These are phyloP conservation scores for Lochmaea crataegi DNA, from an alignment of 2,888 invertebrate species.

Conservation along the genomic window DNA sequence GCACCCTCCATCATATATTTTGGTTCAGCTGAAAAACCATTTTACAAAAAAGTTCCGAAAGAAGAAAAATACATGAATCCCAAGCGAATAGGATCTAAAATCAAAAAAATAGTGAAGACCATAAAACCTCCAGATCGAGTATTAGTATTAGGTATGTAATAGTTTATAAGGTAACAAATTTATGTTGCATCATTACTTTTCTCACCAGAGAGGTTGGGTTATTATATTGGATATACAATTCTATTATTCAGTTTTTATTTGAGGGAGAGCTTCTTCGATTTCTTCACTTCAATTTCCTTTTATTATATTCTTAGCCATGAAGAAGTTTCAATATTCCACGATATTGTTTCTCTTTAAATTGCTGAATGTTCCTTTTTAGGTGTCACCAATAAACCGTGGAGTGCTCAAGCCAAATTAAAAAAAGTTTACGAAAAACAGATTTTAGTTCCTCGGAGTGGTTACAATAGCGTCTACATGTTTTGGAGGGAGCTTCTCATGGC, in stretches of 20 bases:
- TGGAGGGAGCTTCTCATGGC: conserved; percentile 70
- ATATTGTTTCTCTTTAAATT: not conserved
- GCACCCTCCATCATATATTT: conserved; percentile 82
- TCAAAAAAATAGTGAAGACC: conserved; percentile 78
- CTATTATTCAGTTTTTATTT: too few relatives aligned
- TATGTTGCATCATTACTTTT: too few relatives aligned
- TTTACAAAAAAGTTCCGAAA: conserved; percentile 74
- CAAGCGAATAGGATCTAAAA: conserved; percentile 74
- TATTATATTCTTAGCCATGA: not conserved
- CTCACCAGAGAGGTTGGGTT: too few relatives aligned
- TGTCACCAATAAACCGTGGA: conserved; percentile 76
- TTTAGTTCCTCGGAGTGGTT: conserved; percentile 68
- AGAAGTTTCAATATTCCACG: not conserved
- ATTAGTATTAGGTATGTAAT: conserved; percentile 70
- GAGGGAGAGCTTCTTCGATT: too few relatives aligned
- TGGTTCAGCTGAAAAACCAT: conserved; percentile 75
- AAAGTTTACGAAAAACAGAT: conserved; percentile 71
- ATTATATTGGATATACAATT: too few relatives aligned
- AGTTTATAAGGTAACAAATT: not conserved
- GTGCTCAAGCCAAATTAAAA: conserved; percentile 67
- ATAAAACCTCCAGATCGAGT: conserved; percentile 75
- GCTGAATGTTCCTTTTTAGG: conserved; percentile 28
- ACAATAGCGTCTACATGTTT: conserved; percentile 70
- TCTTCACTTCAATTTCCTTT: not conserved
- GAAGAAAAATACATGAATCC: conserved; percentile 75